Conservation (phyloP, 2,797 vertebrate species). For the Thripadectes ignobilis region DNA sequence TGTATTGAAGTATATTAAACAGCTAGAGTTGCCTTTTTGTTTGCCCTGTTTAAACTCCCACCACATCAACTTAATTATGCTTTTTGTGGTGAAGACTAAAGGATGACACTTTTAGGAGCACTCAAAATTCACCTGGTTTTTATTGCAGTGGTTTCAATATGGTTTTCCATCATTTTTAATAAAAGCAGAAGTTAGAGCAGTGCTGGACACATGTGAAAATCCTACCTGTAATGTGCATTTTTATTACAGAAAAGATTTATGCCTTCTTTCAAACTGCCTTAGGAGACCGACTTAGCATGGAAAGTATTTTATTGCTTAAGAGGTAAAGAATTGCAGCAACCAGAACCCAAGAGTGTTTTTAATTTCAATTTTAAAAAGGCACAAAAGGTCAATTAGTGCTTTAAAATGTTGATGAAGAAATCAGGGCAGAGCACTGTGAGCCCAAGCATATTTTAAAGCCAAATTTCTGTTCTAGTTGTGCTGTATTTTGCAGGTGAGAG, state of each 20-base stretch:
- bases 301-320: background rate
- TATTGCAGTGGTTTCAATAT: background rate
- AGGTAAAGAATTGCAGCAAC: background rate
- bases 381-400: background rate
- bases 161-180: background rate
- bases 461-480: background rate
- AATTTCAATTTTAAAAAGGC: background rate
- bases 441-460: background rate
- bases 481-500: background rate
- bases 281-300: background rate
- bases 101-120: background rate
- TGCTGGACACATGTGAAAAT: background rate
- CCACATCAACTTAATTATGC: background rate
- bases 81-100: background rate
- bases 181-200: background rate
- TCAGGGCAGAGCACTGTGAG: background rate
- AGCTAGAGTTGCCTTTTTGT: slow-evolving; percentile 3
- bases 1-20: background rate
- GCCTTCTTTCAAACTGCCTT: background rate
- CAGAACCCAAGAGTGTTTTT: background rate
- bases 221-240: background rate
- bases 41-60: background rate
- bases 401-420: background rate
- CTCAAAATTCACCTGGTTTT: background rate
- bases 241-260: background rate